These are phyloP conservation scores for Myotis lucifugus DNA, from an alignment of 2,113 vertebrate species.

Conservation along the genomic window DNA sequence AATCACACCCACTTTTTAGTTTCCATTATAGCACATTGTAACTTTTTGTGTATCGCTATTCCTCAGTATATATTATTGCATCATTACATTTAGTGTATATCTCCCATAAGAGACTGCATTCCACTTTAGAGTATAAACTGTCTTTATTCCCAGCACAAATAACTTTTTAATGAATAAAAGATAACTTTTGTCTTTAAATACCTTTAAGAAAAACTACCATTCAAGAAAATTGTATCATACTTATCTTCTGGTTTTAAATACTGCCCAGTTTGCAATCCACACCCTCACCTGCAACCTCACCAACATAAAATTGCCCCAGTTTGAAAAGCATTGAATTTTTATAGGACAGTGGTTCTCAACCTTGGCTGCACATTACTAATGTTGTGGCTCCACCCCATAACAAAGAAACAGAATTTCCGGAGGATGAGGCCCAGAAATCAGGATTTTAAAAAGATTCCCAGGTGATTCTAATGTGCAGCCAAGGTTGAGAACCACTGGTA, in stretches of 20 bases:
- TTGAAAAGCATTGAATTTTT: neutral
- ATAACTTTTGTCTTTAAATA: neutral
- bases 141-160: neutral
- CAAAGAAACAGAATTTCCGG: too few species aligned
- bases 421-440: too few species aligned
- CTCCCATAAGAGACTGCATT: neutral
- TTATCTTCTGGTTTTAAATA: neutral
- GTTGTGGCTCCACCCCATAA: too few species aligned
- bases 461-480: too few species aligned
- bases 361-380: too few species aligned
- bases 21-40: neutral
- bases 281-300: neutral
- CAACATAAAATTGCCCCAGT: neutral
- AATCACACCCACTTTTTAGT: neutral
- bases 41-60: neutral
- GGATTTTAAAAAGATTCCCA: too few species aligned
- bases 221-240: neutral
- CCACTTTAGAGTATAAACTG: neutral
- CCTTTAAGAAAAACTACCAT: neutral
- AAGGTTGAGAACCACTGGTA: too few species aligned
- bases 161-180: conserved; percentile 1
- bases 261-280: neutral
- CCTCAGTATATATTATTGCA: neutral
- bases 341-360: neutral
- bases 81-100: neutral